A percentile compares a stretch with the other conserved stretches of the same genome.
Conservation (phyloP, 2,888 invertebrate species). For the Idaea straminata region DNA sequence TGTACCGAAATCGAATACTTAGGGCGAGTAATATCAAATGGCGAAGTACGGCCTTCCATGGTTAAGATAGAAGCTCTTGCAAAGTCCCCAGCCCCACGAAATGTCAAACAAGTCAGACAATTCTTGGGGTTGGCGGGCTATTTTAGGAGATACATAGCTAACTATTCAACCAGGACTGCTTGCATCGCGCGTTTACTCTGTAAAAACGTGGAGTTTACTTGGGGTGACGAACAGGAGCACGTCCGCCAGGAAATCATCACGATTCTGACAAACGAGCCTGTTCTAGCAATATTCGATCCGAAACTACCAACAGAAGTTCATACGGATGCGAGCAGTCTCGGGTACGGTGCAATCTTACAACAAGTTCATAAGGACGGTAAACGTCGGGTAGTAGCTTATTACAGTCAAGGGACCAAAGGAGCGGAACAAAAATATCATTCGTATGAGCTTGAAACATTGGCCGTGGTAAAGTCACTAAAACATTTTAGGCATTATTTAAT, state of each 20-base stretch:
- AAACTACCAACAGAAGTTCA: constrained; percentile 9
- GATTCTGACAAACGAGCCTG: not conserved
- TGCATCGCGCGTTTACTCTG: constrained; percentile 14
- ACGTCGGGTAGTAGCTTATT: constrained; percentile 9
- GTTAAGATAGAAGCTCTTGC: constrained; percentile 19
- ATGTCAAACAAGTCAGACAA: constrained; percentile 8
- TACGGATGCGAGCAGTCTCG: not conserved
- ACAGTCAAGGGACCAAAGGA: constrained; percentile 9
- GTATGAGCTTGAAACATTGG: too few relatives aligned
- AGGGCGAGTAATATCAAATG: constrained; percentile 16
- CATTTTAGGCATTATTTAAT: too few relatives aligned
- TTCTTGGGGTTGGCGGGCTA: constrained; percentile 6
- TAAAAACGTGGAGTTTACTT: constrained; percentile 17
- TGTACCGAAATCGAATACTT: constrained; percentile 17
- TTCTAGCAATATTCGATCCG: not conserved
- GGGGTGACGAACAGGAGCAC: constrained; percentile 21
- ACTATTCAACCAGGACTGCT: constrained; percentile 13
- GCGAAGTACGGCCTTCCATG: constrained; percentile 24
- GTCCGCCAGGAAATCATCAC: constrained; percentile 11
- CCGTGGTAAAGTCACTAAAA: too few relatives aligned
- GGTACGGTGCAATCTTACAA: constrained; percentile 15
- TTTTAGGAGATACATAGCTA: constrained; percentile 4
- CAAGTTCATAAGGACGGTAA: constrained; percentile 12
- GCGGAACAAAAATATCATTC: too few relatives aligned
- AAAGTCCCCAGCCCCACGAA: constrained; percentile 7